Evolutionary conservation across 2,888 invertebrate genomes (phyloP).

Genomic region (Ophonus ardosiacus): DNA sequence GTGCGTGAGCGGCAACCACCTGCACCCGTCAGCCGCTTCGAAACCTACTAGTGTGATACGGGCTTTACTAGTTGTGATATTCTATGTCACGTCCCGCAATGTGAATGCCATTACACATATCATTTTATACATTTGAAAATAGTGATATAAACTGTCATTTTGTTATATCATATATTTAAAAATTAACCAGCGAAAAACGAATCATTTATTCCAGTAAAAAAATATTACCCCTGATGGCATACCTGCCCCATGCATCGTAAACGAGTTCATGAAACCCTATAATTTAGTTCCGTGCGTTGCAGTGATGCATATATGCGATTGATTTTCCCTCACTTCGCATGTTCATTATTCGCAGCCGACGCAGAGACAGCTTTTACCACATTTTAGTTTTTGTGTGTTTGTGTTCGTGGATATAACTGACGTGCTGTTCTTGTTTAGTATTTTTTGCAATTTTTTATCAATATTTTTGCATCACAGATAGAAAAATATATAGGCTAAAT

Average conservation of each 20-base stretch:
- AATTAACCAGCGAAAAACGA: too few relatives aligned
- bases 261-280: neutral
- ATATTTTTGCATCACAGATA: conserved; percentile 6
- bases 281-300: neutral
- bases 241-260: neutral
- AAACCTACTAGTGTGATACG: too few relatives aligned
- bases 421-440: neutral
- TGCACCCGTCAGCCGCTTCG: too few relatives aligned
- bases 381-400: conserved; percentile 40
- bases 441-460: conserved; percentile 30
- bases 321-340: conserved; percentile 10
- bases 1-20: too few relatives aligned
- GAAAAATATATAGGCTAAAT: conserved; percentile 13
- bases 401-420: conserved; percentile 31
- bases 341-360: conserved; percentile 25
- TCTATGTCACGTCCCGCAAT: too few relatives aligned
- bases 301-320: conserved; percentile 22
- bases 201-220: too few relatives aligned
- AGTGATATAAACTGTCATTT: too few relatives aligned
- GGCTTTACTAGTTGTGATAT: too few relatives aligned
- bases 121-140: too few relatives aligned
- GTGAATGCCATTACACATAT: too few relatives aligned
- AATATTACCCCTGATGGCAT: neutral
- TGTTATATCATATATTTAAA: too few relatives aligned
- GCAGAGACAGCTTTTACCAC: conserved; percentile 24